Evolutionary conservation across 64 coral and sea anemone species (phyloP).

Genomic region (Porites lutea): DNA sequence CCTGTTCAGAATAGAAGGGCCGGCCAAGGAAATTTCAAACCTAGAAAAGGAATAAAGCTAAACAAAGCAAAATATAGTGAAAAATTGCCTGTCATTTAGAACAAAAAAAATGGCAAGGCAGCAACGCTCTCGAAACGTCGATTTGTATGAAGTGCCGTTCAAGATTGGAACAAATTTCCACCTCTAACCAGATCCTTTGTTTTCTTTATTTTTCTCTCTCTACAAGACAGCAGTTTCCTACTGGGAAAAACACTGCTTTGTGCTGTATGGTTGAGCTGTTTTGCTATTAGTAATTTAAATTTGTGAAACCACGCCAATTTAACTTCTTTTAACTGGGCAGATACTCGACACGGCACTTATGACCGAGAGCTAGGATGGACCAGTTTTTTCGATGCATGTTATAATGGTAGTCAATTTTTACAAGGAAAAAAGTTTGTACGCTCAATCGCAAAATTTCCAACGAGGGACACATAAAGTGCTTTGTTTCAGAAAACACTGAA

Average conservation of each 20-base stretch:
- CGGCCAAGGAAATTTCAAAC: no score
- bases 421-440: background rate
- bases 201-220: background rate
- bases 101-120: no score
- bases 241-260: background rate
- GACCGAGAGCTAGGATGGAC: background rate
- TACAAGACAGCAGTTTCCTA: background rate
- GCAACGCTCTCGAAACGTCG: background rate
- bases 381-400: no score
- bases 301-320: conserved; percentile 16
- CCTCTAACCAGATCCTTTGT: background rate
- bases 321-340: background rate
- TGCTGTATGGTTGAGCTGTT: background rate
- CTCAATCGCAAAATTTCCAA: no score
- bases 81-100: no score
- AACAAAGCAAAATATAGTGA: no score
- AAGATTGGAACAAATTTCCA: background rate
- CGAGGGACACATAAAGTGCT: background rate
- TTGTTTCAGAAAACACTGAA: background rate
- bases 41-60: no score
- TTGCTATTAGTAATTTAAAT: conserved; percentile 47
- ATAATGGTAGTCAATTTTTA: background rate
- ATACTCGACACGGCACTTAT: background rate
- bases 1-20: no score
- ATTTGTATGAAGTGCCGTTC: background rate